A percentile compares a stretch with the other conserved stretches of the same genome.
Evolutionary conservation across 2,797 vertebrate species (phyloP).

Genomic region (Lithobates pipiens): DNA sequence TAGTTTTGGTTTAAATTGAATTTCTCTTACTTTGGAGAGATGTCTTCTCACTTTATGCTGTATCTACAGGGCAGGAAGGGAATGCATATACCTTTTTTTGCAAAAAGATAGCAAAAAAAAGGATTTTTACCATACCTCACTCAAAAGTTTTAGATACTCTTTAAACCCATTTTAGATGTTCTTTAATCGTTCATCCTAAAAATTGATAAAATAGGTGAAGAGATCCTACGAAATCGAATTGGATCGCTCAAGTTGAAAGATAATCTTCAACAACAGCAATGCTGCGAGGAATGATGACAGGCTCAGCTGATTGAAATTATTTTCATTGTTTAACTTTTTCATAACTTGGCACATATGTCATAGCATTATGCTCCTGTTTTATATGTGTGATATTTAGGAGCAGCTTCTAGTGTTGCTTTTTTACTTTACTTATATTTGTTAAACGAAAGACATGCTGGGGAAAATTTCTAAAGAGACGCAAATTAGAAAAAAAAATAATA

Average conservation of each 20-base stretch:
- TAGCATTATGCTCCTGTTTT: too few relatives aligned
- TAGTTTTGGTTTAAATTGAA: too few relatives aligned
- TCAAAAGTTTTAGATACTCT: too few relatives aligned
- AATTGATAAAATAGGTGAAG: conserved; percentile 15
- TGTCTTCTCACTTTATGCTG: not conserved
- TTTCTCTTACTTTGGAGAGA: too few relatives aligned
- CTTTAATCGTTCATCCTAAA: not conserved
- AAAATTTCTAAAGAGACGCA: too few relatives aligned
- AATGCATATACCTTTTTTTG: not conserved
- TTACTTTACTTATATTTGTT: too few relatives aligned
- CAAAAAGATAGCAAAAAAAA: not conserved
- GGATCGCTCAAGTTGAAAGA: conserved; percentile 23
- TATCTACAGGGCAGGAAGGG: not conserved
- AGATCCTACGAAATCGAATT: conserved; percentile 26
- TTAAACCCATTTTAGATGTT: not conserved
- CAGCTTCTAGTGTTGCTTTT: too few relatives aligned
- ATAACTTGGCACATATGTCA: not conserved
- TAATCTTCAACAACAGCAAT: conserved; percentile 27
- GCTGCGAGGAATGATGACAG: not conserved
- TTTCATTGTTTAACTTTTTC: not conserved
- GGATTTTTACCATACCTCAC: not conserved
- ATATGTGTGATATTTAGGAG: too few relatives aligned
- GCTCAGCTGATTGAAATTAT: not conserved
- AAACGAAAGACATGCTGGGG: too few relatives aligned
- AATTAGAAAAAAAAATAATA: too few relatives aligned